Evolutionary conservation across 2,113 vertebrate species (phyloP).

Genomic region (Haliaeetus leucogaster): DNA sequence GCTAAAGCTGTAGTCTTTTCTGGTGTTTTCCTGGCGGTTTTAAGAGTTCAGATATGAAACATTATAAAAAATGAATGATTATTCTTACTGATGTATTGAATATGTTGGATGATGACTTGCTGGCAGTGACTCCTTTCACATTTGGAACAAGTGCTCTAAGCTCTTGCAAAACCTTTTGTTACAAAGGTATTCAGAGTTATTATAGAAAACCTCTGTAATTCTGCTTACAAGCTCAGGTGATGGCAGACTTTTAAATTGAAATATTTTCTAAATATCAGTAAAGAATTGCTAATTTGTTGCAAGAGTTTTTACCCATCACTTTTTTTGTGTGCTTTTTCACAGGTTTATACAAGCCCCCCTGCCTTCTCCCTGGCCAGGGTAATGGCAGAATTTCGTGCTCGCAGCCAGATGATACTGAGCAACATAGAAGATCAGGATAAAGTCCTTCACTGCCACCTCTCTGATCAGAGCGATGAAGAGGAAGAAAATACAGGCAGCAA

Average conservation of each 20-base stretch:
- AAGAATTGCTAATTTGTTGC: neutral
- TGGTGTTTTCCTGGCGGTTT: neutral
- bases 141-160: neutral
- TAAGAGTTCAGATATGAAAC: neutral
- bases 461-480: conserved; percentile 72
- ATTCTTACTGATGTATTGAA: neutral
- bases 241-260: neutral
- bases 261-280: neutral
- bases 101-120: neutral
- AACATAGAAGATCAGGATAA: conserved; percentile 85
- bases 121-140: neutral
- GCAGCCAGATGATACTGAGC: conserved; percentile 79
- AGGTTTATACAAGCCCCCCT: conserved; percentile 80
- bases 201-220: neutral
- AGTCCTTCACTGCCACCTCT: conserved; percentile 75
- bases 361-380: conserved; percentile 77
- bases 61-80: neutral
- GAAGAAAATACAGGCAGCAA: conserved; percentile 29
- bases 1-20: neutral
- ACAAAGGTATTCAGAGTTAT: neutral
- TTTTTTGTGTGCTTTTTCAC: neutral
- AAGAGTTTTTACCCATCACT: neutral
- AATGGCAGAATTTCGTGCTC: conserved; percentile 83
- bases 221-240: neutral
- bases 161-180: neutral